Evolutionary conservation across 2,888 invertebrate genomes (phyloP), one percentile per base, ranked within the genome.

Genomic region (Cecidostiba fungosa): DNA sequence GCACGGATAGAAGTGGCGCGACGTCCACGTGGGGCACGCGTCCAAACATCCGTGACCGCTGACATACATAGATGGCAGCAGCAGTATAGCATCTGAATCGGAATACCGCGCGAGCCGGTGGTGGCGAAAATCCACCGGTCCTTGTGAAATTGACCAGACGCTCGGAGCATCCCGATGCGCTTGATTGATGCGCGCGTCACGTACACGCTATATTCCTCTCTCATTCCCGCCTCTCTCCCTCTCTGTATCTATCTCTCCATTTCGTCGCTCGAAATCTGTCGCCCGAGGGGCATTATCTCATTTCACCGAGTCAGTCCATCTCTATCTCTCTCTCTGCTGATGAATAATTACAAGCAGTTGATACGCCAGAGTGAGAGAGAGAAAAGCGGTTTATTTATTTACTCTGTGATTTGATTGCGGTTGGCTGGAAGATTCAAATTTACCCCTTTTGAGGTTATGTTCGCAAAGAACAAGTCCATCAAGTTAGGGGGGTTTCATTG

Each of bases 61-160:
- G 62, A 82, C 62, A 82, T 70, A 77, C 70, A 82, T 82, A 70
- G 54, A 23, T 6, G 32, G 6, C 19, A 32, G 54, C 12, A 5
- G 50, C 8, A 10, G 23, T n/a, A 23, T 23, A 23, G 66, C 66
- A 29, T 12, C 66, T 16, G 23, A 16, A 66, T 26, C 26, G 77
- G 32, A 73, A 62, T 73, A 32, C 70, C 39, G 77, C 32, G 36
- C 54, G 23, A 66, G 23, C 26, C 47, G 62, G 26, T 16, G 29
- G 43, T 23, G 66, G 47, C 47, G 74, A 83, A 83, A 83, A 83
- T 83, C 23, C 77, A n/a, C 32, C 54, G 70, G 26, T 76, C 69
- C 23, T 59, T 47, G 83, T n/a, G 72, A 83, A 83, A 83, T 83
- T 73, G 78, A 84, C 84, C 84, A 26, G 66, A 78, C 62, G 62